Evolutionary conservation across 2,113 vertebrate species (phyloP).

Genomic region (Hemicordylus capensis): DNA sequence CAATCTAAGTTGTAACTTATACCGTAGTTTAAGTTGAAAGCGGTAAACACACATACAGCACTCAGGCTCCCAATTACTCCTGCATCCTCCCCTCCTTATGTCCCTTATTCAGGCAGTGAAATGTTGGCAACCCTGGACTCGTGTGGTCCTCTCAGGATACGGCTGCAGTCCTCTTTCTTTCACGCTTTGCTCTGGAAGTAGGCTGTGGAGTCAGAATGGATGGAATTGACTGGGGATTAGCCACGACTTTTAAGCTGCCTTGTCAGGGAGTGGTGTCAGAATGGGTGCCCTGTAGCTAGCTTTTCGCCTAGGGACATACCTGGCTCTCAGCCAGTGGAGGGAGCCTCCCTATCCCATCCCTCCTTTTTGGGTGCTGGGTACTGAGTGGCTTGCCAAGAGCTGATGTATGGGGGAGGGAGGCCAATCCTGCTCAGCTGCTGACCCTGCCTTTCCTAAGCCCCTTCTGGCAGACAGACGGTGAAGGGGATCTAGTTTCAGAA

Average conservation of each 20-base stretch:
- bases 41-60: too few species aligned
- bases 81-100: too few species aligned
- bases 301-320: neutral
- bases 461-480: slow-evolving; percentile 27
- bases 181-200: neutral
- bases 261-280: neutral
- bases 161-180: neutral
- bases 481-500: slow-evolving; percentile 35
- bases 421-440: slow-evolving; percentile 7
- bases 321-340: neutral
- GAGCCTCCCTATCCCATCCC: neutral
- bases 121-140: too few species aligned
- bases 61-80: too few species aligned
- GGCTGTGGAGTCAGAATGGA: neutral
- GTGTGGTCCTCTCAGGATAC: too few species aligned
- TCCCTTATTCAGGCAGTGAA: too few species aligned
- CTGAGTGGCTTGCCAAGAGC: neutral
- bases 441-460: slow-evolving; percentile 15
- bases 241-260: neutral
- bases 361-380: neutral
- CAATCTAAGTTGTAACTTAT: too few species aligned
- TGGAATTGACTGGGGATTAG: neutral
- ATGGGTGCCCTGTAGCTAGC: neutral
- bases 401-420: neutral
- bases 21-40: too few species aligned